These are phyloP conservation scores for Lissocephala sabroskyi DNA, from an alignment of 2,888 invertebrate species.

Conservation along the genomic window DNA sequence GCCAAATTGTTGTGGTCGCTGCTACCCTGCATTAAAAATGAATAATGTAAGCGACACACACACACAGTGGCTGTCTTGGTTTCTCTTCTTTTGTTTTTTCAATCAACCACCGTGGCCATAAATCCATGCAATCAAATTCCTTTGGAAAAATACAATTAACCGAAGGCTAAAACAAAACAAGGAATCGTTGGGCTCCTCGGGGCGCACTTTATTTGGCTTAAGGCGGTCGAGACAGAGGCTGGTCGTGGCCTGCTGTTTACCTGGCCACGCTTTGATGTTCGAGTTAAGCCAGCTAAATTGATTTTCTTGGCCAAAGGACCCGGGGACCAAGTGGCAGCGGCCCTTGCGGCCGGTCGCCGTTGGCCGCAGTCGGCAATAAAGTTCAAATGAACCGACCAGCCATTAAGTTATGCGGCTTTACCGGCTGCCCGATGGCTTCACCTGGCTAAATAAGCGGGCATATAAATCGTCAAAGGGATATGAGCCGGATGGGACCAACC, in stretches of 20 bases:
- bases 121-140: constrained; percentile 62
- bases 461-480: constrained; percentile 49
- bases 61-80: too few relatives aligned
- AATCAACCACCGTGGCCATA: constrained; percentile 39
- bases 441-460: constrained; percentile 54
- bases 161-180: constrained; percentile 15
- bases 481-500: too few relatives aligned
- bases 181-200: constrained; percentile 31
- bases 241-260: background rate
- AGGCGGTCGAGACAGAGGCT: constrained; percentile 18
- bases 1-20: constrained; percentile 60
- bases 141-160: constrained; percentile 58
- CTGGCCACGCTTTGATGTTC: constrained; percentile 62
- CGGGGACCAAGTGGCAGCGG: too few relatives aligned
- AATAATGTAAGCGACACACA: constrained; percentile 61
- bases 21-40: constrained; percentile 59
- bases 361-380: constrained; percentile 43
- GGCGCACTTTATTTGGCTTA: constrained; percentile 65
- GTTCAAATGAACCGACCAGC: constrained; percentile 60
- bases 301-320: too few relatives aligned
- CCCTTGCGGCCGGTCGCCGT: too few relatives aligned
- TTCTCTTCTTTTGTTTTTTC: constrained; percentile 33
- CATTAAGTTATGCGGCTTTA: constrained; percentile 65
- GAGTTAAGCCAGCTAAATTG: constrained; percentile 64
- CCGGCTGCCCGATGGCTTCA: constrained; percentile 13